These are phyloP conservation scores for Nemapogon koenigi DNA, from an alignment of 2,888 invertebrate species.

Conservation along the genomic window DNA sequence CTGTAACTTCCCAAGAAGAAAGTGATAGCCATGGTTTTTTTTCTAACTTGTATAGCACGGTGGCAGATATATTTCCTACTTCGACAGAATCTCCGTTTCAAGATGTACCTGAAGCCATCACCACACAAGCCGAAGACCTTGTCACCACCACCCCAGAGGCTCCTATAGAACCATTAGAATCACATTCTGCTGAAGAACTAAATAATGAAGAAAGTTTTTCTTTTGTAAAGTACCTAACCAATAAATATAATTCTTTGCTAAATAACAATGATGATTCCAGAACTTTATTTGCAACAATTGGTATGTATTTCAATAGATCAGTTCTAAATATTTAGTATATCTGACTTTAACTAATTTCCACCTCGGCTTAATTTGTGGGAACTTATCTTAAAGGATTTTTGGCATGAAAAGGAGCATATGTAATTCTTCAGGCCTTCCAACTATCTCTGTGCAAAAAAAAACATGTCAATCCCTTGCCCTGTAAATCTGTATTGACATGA, in stretches of 20 bases:
- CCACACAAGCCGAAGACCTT: background rate
- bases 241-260: slow-evolving; percentile 36
- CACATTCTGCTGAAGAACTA: slow-evolving; percentile 14
- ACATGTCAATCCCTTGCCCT: too few relatives aligned
- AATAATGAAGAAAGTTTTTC: slow-evolving; percentile 36
- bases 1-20: slow-evolving; percentile 17
- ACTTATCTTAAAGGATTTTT: too few relatives aligned
- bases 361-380: too few relatives aligned
- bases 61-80: slow-evolving; percentile 41
- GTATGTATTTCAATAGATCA: slow-evolving; percentile 30
- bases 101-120: background rate
- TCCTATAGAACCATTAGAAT: slow-evolving; percentile 4
- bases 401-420: too few relatives aligned
- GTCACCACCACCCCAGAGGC: background rate
- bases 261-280: slow-evolving; percentile 40
- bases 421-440: too few relatives aligned
- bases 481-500: too few relatives aligned
- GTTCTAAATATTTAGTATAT: too few relatives aligned
- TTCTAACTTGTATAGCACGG: slow-evolving; percentile 35
- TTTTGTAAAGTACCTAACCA: slow-evolving; percentile 35
- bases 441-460: too few relatives aligned
- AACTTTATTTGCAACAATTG: slow-evolving; percentile 41
- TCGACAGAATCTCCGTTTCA: slow-evolving; percentile 14
- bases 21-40: slow-evolving; percentile 29
- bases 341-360: too few relatives aligned